These are phyloP conservation scores for Caligus rogercresseyi DNA, from an alignment of 1,140 invertebrate genomes.

Conservation along the genomic window DNA sequence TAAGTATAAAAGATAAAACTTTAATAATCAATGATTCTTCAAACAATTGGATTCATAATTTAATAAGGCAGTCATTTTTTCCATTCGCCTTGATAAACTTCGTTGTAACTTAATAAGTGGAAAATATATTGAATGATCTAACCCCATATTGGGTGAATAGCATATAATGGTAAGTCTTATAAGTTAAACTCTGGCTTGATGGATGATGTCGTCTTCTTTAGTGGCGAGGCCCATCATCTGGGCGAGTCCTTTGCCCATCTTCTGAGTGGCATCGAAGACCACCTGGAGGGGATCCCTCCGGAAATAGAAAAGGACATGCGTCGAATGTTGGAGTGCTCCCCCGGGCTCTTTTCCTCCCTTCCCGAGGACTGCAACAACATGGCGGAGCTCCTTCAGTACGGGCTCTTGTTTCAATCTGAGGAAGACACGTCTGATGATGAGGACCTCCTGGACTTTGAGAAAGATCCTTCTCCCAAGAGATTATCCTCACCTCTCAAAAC, in stretches of 20 bases:
- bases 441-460: neutral
- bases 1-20: too few relatives aligned
- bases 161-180: neutral
- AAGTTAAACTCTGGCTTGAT: too few relatives aligned
- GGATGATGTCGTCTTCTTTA: too few relatives aligned
- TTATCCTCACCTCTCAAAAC: neutral
- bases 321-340: neutral
- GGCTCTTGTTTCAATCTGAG: neutral
- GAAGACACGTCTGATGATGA: neutral
- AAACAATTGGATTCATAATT: too few relatives aligned
- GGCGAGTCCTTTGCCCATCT: constrained; percentile 3
- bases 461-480: neutral
- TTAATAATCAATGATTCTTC: too few relatives aligned
- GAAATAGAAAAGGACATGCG: constrained; percentile 6
- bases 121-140: too few relatives aligned
- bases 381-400: neutral
- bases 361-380: neutral
- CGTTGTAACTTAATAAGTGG: too few relatives aligned
- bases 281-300: neutral
- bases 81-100: too few relatives aligned
- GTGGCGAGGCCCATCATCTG: neutral
- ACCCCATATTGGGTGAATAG: too few relatives aligned
- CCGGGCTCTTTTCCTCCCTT: neutral
- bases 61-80: too few relatives aligned
- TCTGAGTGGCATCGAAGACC: constrained; percentile 8